These are phyloP conservation scores for Apodemia mormo DNA, from an alignment of 2,888 invertebrate genomes.

Conservation along the genomic window DNA sequence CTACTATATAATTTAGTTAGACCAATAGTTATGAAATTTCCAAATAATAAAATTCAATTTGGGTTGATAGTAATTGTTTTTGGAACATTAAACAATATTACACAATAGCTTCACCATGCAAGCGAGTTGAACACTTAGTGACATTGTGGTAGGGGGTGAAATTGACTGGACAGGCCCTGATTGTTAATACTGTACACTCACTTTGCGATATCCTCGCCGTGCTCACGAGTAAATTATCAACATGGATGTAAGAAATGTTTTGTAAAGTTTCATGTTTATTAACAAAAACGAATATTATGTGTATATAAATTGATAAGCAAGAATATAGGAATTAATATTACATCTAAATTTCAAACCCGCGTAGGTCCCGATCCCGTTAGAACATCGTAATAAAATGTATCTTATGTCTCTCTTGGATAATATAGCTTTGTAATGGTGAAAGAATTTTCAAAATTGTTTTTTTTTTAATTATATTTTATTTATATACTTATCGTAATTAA, in stretches of 20 bases:
- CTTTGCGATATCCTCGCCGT: constrained; percentile 23
- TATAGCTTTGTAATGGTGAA: too few species aligned
- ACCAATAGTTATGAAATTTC: constrained; percentile 8
- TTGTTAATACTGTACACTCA: constrained; percentile 10
- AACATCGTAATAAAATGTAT: background rate
- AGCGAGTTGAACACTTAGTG: constrained; percentile 19
- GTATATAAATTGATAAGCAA: background rate
- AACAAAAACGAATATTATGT: background rate
- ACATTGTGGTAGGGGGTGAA: constrained; percentile 9
- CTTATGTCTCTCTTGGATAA: too few species aligned
- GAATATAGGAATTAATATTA: too few species aligned
- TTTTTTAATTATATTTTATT: too few species aligned
- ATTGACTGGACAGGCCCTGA: constrained; percentile 18
- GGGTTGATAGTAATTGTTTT: constrained; percentile 2
- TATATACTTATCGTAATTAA: too few species aligned
- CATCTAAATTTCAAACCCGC: background rate
- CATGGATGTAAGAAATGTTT: constrained; percentile 10
- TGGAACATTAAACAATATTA: constrained; percentile 11
- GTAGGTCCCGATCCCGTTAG: background rate
- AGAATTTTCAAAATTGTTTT: too few species aligned
- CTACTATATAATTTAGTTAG: background rate
- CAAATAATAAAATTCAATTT: background rate
- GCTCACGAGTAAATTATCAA: constrained; percentile 21
- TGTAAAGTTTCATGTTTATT: too few species aligned
- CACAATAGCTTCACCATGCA: constrained; percentile 6